phyloP scores from a whole-genome alignment of 2,113 vertebrate species.

The Perca fluviatilis region DNA sequence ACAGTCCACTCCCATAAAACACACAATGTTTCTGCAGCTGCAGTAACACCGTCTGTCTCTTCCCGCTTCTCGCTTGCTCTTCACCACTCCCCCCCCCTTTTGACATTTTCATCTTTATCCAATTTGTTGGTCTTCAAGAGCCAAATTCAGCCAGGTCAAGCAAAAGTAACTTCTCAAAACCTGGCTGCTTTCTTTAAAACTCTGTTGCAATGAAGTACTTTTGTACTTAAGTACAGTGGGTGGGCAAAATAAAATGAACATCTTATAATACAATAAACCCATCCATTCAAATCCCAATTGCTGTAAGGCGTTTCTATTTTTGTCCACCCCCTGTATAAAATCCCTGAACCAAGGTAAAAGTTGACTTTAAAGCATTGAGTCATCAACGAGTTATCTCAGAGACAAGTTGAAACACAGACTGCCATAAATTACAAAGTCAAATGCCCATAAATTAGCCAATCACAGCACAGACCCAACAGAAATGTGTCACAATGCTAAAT shows the following conservation, averaged over 20 bases:
- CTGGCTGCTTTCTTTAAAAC: slow-evolving; percentile 8
- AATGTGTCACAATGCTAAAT: background rate
- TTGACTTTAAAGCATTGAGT: background rate
- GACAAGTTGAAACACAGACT: background rate
- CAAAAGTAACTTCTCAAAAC: background rate
- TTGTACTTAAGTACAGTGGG: background rate
- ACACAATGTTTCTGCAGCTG: slow-evolving; percentile 62
- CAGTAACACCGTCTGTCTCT: slow-evolving; percentile 40
- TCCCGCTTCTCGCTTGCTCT: background rate
- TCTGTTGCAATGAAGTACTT: background rate
- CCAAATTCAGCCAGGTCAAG: background rate
- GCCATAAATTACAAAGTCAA: slow-evolving; percentile 5
- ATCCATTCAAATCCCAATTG: background rate
- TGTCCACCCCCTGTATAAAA: background rate
- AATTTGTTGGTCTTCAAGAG: background rate
- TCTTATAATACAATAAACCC: background rate
- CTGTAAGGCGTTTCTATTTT: slow-evolving; percentile 6
- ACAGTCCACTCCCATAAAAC: slow-evolving; percentile 52
- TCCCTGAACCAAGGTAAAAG: background rate
- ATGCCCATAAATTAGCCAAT: background rate
- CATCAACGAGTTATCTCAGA: background rate
- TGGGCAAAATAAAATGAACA: background rate
- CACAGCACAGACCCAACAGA: background rate
- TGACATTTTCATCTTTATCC: slow-evolving; percentile 14
- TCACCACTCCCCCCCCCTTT: background rate